Evolutionary conservation across 2,888 invertebrate genomes (phyloP).

Genomic region (Tortricodes alternella): DNA sequence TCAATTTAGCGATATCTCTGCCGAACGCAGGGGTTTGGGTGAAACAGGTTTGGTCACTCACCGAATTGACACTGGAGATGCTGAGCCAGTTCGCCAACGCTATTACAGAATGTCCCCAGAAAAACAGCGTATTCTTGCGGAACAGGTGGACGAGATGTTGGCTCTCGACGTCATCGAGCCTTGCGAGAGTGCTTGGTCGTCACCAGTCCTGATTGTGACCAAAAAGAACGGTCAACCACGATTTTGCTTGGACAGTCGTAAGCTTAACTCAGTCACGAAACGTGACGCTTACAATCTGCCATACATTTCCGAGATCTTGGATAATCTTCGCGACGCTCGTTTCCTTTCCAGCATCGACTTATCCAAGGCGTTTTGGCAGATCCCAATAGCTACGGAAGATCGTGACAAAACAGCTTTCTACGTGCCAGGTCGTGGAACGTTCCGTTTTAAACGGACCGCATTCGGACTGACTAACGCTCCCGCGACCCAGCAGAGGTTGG

Average conservation of each 20-base stretch:
- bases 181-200: too few species aligned
- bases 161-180: background rate
- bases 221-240: background rate
- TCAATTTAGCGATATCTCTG: constrained; percentile 30
- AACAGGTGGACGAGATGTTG: background rate
- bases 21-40: constrained; percentile 31
- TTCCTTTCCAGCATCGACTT: constrained; percentile 32
- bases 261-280: background rate
- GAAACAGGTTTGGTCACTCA: constrained; percentile 32
- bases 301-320: constrained; percentile 34
- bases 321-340: constrained; percentile 32
- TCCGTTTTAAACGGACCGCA: background rate
- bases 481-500: background rate
- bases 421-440: too few species aligned
- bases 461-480: too few species aligned
- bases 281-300: constrained; percentile 33
- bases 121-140: background rate
- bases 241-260: background rate
- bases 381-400: too few species aligned
- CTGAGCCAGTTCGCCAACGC: background rate
- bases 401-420: too few species aligned
- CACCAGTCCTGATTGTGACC: too few species aligned
- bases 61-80: background rate
- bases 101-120: background rate
- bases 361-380: too few species aligned